A percentile compares a stretch with the other conserved stretches of the same genome.
Evolutionary conservation across 2,113 vertebrate species (phyloP).

Genomic region (Osmerus eperlanus): DNA sequence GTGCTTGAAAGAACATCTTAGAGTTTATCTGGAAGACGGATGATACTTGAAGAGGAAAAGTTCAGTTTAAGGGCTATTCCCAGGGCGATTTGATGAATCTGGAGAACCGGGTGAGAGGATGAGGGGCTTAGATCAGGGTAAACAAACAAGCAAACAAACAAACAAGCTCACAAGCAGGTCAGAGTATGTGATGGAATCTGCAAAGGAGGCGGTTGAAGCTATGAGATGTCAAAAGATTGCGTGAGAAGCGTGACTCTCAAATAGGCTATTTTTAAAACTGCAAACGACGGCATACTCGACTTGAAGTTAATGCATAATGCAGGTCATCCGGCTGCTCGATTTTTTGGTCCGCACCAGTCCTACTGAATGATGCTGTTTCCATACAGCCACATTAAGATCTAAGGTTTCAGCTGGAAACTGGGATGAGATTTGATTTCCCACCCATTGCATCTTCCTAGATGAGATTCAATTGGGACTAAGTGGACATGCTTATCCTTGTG

Average conservation of each 20-base stretch:
- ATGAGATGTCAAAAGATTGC: neutral
- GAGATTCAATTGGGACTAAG: neutral
- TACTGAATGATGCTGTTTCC: neutral
- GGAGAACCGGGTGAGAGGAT: neutral
- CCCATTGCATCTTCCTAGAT: neutral
- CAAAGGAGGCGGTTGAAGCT: neutral
- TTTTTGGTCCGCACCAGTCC: neutral
- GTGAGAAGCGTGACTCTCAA: neutral
- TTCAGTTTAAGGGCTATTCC: neutral
- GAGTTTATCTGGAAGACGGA: neutral
- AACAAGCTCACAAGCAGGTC: neutral
- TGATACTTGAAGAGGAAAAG: neutral
- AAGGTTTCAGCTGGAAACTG: conserved; percentile 20
- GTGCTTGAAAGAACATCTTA: neutral
- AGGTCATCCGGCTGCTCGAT: neutral
- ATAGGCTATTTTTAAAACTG: conserved; percentile 2
- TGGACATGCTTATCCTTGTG: neutral
- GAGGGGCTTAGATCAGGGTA: neutral
- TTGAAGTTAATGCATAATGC: conserved; percentile 1
- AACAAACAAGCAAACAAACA: conserved; percentile 2
- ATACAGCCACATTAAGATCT: neutral
- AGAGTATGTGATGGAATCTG: neutral
- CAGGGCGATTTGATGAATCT: neutral
- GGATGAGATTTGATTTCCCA: conserved; percentile 30
- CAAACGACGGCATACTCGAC: neutral